Evolutionary conservation across 1,140 invertebrate genomes (phyloP), one percentile per base, ranked within the genome.

Genomic region (Elymnias hypermnestra): DNA sequence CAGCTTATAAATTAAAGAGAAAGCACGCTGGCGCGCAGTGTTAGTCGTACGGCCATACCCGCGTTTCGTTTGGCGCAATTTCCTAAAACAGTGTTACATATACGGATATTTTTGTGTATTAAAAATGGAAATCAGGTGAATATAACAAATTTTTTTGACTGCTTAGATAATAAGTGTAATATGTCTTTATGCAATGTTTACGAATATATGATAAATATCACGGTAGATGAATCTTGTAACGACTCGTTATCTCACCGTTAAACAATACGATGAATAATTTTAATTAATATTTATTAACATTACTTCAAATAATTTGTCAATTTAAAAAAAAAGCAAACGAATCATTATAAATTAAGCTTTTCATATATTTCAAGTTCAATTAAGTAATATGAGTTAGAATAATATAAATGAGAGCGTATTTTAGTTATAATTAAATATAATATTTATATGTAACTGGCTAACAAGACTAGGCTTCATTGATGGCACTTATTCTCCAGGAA

Each of bases 1-100:
- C 33, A 59, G 68, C 74, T 79, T 83, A 83, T 83, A 83, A 79
- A 81, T 74, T 47, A 50, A 13, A 68, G 79, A 78, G 79, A 83
- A 83, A 83, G 79, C 75, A 59, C 64, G 59, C 39, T 57, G 63
- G 41, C 68, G 65, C 69, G 70, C 76, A 83, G 76, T 83, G 55
- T 57, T 43, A 41, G 38, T 5, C 41, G 47, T 33, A 50, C 54
- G 35, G 31, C 53, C 43, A 22, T 48, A 51, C 40, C 52, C 52
- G 55, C 59, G 58, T 57, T 54, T 50, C 55, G 53, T 57, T 69
- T 59, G 59, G 60, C 64, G 70, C 61, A 58, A 50, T 65, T 72
- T 72, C 70, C 64, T 46, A 45, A 49, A 46, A 52, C 48, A 62
- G 73, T 77, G 72, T 68, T 68, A 55, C 63, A 45, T 42, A 38